A percentile compares a stretch with the other conserved stretches of the same genome.
These are phyloP conservation scores for Pan troglodytes DNA, from an alignment of 2,113 vertebrate species.

Conservation along the genomic window NHGRI_mPanTro3-v2.1_pri NC_072413.2:18398501-18399000, in stretches of 20 bases:
- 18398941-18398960: too few species aligned
- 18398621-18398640: neutral
- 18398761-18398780: neutral
- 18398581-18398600: neutral
- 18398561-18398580: neutral
- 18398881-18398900: too few species aligned
- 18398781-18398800: neutral
- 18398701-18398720: neutral
- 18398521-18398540: neutral
- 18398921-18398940: too few species aligned
- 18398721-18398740: neutral
- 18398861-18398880: too few species aligned
- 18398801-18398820: neutral
- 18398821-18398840: neutral
- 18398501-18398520: neutral
- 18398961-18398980: too few species aligned
- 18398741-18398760: neutral
- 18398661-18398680: neutral
- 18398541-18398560: neutral
- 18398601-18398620: neutral
- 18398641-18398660: neutral
- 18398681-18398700: neutral
- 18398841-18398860: neutral
- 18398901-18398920: too few species aligned
- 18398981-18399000: too few species aligned